Conservation (phyloP, 1,140 invertebrate species). For the Ceratitis capitata region DNA sequence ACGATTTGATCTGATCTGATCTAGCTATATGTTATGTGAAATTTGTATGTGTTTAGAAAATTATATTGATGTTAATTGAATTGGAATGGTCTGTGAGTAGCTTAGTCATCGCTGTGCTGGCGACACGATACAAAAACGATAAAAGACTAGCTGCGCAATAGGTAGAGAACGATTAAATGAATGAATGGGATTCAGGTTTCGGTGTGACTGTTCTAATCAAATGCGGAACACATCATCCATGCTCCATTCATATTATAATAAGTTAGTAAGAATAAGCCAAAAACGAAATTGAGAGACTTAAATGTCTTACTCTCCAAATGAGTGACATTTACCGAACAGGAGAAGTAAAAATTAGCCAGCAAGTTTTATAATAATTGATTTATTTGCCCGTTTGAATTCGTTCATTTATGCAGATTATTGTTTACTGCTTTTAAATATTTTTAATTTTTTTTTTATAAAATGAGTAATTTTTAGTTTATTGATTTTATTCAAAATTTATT, state of each 20-base stretch:
- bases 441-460: too few species aligned
- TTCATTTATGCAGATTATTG: too few species aligned
- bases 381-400: too few species aligned
- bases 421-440: too few species aligned
- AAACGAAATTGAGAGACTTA: background rate
- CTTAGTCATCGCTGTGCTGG: background rate
- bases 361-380: too few species aligned
- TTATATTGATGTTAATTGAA: constrained; percentile 28
- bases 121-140: background rate
- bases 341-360: too few species aligned
- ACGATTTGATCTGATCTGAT: background rate
- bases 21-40: background rate
- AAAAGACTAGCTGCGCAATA: background rate
- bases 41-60: background rate
- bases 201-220: constrained; percentile 4
- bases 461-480: too few species aligned
- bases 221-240: background rate
- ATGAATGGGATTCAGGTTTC: constrained; percentile 18
- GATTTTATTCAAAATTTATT: too few species aligned
- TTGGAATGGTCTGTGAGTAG: constrained; percentile 10
- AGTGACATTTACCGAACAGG: too few species aligned
- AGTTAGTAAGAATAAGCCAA: background rate
- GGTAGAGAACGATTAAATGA: background rate
- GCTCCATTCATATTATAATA: background rate
- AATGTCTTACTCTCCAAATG: too few species aligned